These are phyloP conservation scores for Solea solea DNA, from an alignment of 2,113 vertebrate species.

Conservation along the genomic window DNA sequence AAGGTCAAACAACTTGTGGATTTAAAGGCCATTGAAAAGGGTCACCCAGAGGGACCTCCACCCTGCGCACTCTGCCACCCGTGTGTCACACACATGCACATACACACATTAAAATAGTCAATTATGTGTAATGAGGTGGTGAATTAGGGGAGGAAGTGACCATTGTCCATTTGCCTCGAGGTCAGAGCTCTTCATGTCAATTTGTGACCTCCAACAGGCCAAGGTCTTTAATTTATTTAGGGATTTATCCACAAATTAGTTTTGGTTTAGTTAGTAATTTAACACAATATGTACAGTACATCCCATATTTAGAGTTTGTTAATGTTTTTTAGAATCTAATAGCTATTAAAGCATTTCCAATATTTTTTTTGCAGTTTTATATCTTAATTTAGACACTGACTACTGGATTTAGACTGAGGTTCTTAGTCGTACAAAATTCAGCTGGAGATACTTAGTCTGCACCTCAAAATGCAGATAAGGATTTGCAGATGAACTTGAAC, in stretches of 20 bases:
- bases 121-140: slow-evolving; percentile 38
- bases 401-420: too few species aligned
- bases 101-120: slow-evolving; percentile 31
- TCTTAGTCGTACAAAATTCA: too few species aligned
- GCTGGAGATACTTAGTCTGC: slow-evolving; percentile 39
- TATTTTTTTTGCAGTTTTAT: too few species aligned
- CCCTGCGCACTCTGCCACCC: background rate
- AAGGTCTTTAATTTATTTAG: slow-evolving; percentile 27
- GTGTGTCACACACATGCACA: slow-evolving; percentile 12
- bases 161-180: slow-evolving; percentile 65
- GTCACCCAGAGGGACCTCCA: slow-evolving; percentile 41
- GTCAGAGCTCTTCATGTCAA: slow-evolving; percentile 58
- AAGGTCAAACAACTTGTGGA: slow-evolving; percentile 71
- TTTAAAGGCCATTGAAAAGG: slow-evolving; percentile 61
- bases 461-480: slow-evolving; percentile 53
- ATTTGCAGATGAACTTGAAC: slow-evolving; percentile 79
- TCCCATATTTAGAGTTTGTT: background rate
- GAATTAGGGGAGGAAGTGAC: slow-evolving; percentile 67
- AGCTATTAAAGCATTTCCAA: too few species aligned
- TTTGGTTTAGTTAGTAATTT: background rate
- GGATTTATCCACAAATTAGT: background rate
- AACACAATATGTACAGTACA: background rate
- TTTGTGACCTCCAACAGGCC: slow-evolving; percentile 50
- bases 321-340: background rate
- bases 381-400: too few species aligned